Evolutionary conservation across 2,797 vertebrate species (phyloP), one percentile per base, ranked within the genome.

Genomic region (Sebastes taczanowskii): DNA sequence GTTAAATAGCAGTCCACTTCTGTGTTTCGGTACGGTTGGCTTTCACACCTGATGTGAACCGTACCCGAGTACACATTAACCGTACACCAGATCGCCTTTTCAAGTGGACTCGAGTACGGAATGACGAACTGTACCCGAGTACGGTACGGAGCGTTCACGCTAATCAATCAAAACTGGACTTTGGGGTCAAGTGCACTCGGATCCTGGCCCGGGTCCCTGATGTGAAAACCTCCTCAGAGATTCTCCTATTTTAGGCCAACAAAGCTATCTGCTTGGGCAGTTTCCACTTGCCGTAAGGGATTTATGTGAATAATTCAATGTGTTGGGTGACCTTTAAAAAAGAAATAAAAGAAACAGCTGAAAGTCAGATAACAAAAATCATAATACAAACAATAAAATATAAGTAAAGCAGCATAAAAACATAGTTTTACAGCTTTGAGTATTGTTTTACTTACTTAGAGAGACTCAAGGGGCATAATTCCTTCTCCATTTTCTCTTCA

Each of bases 401-500:
- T 18, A 6, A 30, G 7, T 55, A 38, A 42, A 38, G 7, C 34
- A 9, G 5, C 4, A 22, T 20, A 23, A 64, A 67, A 61, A 46
- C 14, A 9, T 14, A 27, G 2, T 8, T n/a, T 32, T 25, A 63
- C 35, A 65, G 13, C 18, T 72, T 30, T 76, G 16, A 58, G 29
- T 74, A 62, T 70, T 23, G 34, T 52, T 66, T 64, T 9, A 61
- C 29, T 64, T 3, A 22, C 42, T 70, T 29, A 16, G 29, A 27
- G 27, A 25, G 58, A 58, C 74, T 66, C 58, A 3, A 27, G 23
- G 65, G 61, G 38, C 38, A 16, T 11, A 53, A 78, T 79, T 53
- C 49, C 16, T 18, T 55, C 23, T 34, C 4, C 29, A 72, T 69
- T 68, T 73, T 35, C 11, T 46, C 14, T 34, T 46, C 23, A 22